Percentiles rank a stretch among this genome's conserved stretches.
These are phyloP conservation scores for Lasioglossum malachurum DNA, from an alignment of 2,888 invertebrate genomes.

Conservation along the genomic window DNA sequence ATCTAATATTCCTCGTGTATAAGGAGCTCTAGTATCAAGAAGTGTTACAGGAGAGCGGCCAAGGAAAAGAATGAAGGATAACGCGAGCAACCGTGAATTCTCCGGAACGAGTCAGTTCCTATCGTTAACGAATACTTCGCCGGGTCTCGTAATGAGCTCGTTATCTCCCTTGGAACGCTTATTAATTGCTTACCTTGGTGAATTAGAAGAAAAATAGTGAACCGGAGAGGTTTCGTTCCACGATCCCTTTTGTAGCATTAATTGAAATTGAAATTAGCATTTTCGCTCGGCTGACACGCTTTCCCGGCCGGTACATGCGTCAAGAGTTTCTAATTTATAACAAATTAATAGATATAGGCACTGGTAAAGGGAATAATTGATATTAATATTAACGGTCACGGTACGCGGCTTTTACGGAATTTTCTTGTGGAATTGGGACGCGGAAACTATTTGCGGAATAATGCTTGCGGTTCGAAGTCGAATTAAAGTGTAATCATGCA, in stretches of 20 bases:
- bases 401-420: background rate
- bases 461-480: background rate
- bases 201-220: constrained; percentile 39
- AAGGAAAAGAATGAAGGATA: background rate
- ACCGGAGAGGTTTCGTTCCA: background rate
- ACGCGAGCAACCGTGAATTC: constrained; percentile 33
- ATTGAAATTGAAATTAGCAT: constrained; percentile 11
- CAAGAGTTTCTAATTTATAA: background rate
- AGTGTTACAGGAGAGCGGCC: background rate
- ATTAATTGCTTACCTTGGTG: constrained; percentile 50
- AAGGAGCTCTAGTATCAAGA: constrained; percentile 15
- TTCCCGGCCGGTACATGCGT: no score
- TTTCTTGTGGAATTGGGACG: background rate
- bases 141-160: constrained; percentile 50
- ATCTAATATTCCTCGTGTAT: background rate
- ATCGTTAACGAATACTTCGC: constrained; percentile 42
- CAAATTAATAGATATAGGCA: background rate
- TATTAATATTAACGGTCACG: background rate
- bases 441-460: background rate
- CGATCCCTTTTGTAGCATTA: background rate
- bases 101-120: constrained; percentile 36
- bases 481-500: background rate
- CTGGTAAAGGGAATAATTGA: background rate
- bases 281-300: background rate
- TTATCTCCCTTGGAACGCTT: constrained; percentile 43